Base-by-base conservation (phyloP, 2,113 vertebrate species). In the Morone saxatilis region DNA sequence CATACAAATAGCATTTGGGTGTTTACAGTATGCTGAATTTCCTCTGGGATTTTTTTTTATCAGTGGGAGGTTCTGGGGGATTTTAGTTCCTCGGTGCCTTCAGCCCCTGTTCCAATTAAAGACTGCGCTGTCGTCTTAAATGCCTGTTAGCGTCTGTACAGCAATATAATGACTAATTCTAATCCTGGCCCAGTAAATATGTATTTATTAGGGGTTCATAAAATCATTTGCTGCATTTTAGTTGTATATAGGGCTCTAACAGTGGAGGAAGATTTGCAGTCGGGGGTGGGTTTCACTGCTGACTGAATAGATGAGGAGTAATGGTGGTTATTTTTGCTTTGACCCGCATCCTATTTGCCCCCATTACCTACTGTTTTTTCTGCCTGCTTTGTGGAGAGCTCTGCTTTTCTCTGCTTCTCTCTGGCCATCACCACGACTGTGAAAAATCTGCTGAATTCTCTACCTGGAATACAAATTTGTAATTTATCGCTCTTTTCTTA, bases 21-120 rank as follows among this genome's bases (percentile, higher is more conserved):
- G 51, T 89, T 82, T 86, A 87, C 71, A 76, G 48, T 78, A 78
- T 67, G 51, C 67, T 45, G 20, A 51, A 13, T 84, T 80, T 75
- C 83, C 86, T 68, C 31, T 63, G 63, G 54, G 80, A 78, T 19
- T 45, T 31, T 45, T 67, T 66, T 13, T 25, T 7, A 84, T 86
- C 69, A 53, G 73, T 84, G 54, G 36, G 59, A 59, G 67, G 67
- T 83, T 89, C 62, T 75, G 68, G 68, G 60, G 76, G 76, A 80
- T 86, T 89, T 87, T 2, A 69, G 61, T 75, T 81, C 67, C 77
- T 84, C 47, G 4, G 50, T 80, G 85, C 62, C 43, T 78, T 80
- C 69, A 47, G 75, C 86, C 56, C 43, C 61, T 54, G 60, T 80
- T 87, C 86, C 86, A 91, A 88, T 90, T 91, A 91, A 77, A 88